Evolutionary conservation across 2,888 invertebrate genomes (phyloP).

Genomic region (Campoletis raptor): DNA sequence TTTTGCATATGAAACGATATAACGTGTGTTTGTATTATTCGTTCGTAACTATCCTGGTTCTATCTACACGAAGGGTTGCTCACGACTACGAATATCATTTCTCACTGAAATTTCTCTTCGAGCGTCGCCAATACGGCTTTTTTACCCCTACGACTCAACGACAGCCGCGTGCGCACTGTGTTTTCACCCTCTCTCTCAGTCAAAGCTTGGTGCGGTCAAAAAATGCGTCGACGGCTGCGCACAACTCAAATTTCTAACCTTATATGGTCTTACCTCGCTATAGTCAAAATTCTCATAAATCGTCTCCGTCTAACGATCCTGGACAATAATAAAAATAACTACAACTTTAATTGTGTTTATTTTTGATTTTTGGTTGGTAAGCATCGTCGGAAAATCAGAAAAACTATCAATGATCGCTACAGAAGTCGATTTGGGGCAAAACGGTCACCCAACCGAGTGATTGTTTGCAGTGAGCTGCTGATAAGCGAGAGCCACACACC

Average conservation of each 20-base stretch:
- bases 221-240: slow-evolving; percentile 63
- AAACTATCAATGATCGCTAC: too few species aligned
- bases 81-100: slow-evolving; percentile 62
- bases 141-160: slow-evolving; percentile 68
- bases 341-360: background rate
- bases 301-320: too few species aligned
- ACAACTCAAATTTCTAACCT: background rate
- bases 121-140: slow-evolving; percentile 66
- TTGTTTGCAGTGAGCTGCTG: too few species aligned
- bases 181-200: slow-evolving; percentile 8
- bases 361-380: too few species aligned
- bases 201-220: slow-evolving; percentile 38
- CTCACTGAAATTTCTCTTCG: slow-evolving; percentile 50
- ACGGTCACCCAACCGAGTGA: too few species aligned
- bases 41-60: slow-evolving; percentile 36
- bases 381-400: too few species aligned
- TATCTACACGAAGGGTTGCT: slow-evolving; percentile 49
- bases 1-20: slow-evolving; percentile 17
- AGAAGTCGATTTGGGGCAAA: too few species aligned
- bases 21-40: slow-evolving; percentile 67
- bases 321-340: background rate
- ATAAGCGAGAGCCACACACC: too few species aligned
- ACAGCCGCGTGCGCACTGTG: slow-evolving; percentile 71
- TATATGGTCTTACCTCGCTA: slow-evolving; percentile 8
- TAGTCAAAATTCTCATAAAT: slow-evolving; percentile 7